Evolutionary conservation across 2,888 invertebrate genomes (phyloP).

Genomic region (Agrotis clavis): DNA sequence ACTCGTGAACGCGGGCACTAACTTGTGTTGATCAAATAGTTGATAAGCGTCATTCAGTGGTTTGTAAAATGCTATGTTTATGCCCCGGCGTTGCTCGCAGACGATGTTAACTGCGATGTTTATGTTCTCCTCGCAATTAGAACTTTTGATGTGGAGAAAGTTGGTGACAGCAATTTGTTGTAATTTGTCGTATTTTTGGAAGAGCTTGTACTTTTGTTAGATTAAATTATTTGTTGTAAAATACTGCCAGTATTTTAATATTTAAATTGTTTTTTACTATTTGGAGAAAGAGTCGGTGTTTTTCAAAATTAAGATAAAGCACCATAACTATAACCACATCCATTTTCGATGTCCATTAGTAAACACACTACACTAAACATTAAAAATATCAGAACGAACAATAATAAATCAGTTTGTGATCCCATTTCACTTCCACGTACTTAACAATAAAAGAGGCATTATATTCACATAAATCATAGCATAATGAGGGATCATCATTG

Average conservation of each 20-base stretch:
- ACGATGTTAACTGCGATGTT: constrained; percentile 51
- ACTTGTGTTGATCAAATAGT: constrained; percentile 56
- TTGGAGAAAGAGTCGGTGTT: no score
- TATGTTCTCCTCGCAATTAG: constrained; percentile 48
- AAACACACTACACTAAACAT: neutral
- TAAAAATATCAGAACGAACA: neutral
- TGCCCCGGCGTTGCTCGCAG: constrained; percentile 37
- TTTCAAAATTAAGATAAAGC: neutral
- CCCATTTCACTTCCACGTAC: constrained; percentile 30
- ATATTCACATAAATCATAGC: constrained; percentile 53
- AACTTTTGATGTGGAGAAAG: constrained; percentile 48
- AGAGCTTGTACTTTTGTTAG: neutral
- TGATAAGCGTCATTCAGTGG: constrained; percentile 56
- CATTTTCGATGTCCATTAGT: neutral
- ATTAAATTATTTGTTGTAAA: neutral
- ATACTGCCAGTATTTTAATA: neutral
- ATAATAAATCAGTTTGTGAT: constrained; percentile 16
- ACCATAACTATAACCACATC: no score
- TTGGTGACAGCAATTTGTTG: constrained; percentile 28
- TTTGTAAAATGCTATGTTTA: constrained; percentile 64
- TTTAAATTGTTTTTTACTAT: neutral
- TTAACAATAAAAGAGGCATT: constrained; percentile 38
- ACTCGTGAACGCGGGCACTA: constrained; percentile 44
- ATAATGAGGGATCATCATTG: constrained; percentile 57
- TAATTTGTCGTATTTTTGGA: constrained; percentile 36